Evolutionary conservation across 2,888 invertebrate species (phyloP).

Genomic region (Argyresthia goedartella): DNA sequence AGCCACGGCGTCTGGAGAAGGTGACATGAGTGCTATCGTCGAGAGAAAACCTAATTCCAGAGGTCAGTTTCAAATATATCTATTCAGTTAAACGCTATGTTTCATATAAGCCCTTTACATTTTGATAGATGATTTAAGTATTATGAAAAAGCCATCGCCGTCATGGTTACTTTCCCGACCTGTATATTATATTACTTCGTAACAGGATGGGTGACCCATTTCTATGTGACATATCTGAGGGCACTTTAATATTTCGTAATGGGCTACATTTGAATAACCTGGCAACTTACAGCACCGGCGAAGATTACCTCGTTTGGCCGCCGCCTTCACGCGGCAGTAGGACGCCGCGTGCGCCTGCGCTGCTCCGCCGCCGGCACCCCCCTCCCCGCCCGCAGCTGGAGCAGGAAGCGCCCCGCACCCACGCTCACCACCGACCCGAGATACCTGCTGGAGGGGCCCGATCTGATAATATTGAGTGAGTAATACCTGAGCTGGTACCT

Average conservation of each 20-base stretch:
- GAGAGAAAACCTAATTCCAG: conserved; percentile 78
- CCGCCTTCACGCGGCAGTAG: conserved; percentile 72
- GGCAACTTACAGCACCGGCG: conserved; percentile 87
- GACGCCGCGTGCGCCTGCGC: conserved; percentile 72
- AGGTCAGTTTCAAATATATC: conserved; percentile 46
- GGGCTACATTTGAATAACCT: too few relatives aligned
- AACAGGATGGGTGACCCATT: too few relatives aligned
- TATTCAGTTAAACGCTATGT: background rate
- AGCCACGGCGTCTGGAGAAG: conserved; percentile 75
- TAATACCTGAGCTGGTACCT: conserved; percentile 4
- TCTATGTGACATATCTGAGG: too few relatives aligned
- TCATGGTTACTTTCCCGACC: too few relatives aligned
- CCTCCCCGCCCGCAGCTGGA: conserved; percentile 79
- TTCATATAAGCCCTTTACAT: too few relatives aligned
- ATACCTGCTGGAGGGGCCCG: conserved; percentile 54
- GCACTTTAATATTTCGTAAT: too few relatives aligned
- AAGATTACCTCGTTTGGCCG: conserved; percentile 87
- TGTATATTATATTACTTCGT: too few relatives aligned
- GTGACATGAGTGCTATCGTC: conserved; percentile 82
- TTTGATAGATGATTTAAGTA: too few relatives aligned
- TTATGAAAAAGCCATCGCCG: too few relatives aligned
- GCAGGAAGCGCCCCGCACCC: conserved; percentile 73
- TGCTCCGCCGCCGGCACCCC: conserved; percentile 81
- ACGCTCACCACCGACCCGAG: conserved; percentile 54
- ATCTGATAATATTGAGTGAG: conserved; percentile 77